Evolutionary conservation across 2,797 vertebrate genomes (phyloP), one percentile per base, ranked within the genome.

Genomic region (Ctenopoma multispine): DNA sequence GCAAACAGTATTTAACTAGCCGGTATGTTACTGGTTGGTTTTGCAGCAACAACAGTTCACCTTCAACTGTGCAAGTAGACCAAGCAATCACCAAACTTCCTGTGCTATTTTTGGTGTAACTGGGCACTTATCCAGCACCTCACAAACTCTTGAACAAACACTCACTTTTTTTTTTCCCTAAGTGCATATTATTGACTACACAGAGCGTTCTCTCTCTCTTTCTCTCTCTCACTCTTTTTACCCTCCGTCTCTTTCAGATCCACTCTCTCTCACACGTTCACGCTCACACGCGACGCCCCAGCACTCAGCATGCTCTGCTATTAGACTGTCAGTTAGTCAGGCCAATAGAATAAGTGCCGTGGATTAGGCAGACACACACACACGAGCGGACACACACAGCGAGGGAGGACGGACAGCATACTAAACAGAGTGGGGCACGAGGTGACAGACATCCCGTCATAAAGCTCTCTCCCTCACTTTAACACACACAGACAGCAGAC

Each of bases 281-380:
- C 18, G 36, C 27, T 63, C 48, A 63, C 21, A 57, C 27, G 2
- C 34, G 3, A 58, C 50, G n/a, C 67, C 46, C 61, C 14, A 1
- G 68, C 80, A 82, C 70, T 84, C 80, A 76, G 72, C 73, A 54
- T 72, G 79, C 68, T 70, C 81, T 56, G 71, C 78, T 78, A 90
- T 91, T 91, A 90, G 91, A 73, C 87, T 88, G 90, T 90, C 90
- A 90, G 86, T 92, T 89, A 89, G 87, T 84, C 86, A 71, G 84
- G 89, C 91, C 92, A 93, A 89, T 84, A 88, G 90, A 90, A 92
- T 89, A 92, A 90, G 87, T 86, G 84, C 55, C 18, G 72, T 79
- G 86, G 89, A 93, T 92, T 91, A 92, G 79, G 63, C 80, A 41
- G 60, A 79, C 72, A 70, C 83, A 81, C 49, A 63, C 24, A 74